Evolutionary conservation across 2,797 vertebrate genomes (phyloP).

Genomic region (Allobates femoralis): DNA sequence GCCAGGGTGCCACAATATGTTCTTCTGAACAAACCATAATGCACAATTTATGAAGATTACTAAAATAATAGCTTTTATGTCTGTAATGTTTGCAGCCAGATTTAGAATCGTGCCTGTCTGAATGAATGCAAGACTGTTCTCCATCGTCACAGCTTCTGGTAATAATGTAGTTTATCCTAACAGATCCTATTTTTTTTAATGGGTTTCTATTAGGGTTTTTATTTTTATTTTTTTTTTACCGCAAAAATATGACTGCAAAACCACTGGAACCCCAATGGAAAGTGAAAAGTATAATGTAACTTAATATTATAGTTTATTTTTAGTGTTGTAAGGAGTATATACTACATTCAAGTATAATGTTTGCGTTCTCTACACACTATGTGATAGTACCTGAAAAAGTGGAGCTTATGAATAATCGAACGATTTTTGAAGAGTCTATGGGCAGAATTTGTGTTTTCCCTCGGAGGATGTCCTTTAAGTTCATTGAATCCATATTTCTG

Average conservation of each 20-base stretch:
- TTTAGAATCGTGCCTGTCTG: no score
- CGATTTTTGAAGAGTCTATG: slow-evolving; percentile 70
- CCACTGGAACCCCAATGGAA: no score
- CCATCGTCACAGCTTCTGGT: no score
- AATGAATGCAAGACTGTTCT: no score
- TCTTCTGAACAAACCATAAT: background rate
- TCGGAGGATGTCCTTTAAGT: slow-evolving; percentile 69
- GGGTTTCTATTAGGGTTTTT: no score
- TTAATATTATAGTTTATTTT: no score
- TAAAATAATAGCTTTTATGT: background rate
- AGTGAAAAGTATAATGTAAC: no score
- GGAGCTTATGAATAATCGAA: slow-evolving; percentile 82
- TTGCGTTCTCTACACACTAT: background rate
- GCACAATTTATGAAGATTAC: background rate
- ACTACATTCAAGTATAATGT: background rate
- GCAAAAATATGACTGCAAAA: no score
- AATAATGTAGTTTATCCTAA: background rate
- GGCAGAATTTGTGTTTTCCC: slow-evolving; percentile 69
- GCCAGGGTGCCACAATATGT: no score
- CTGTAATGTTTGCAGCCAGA: background rate
- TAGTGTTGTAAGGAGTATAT: no score
- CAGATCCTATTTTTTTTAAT: background rate
- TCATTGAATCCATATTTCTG: slow-evolving; percentile 47
- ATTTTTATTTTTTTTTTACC: no score
- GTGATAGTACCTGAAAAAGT: slow-evolving; percentile 77